Conservation (phyloP, 30 jellyfish, hydroid and myxozoan species). For the Hydractinia symbiolongicarpus region DNA sequence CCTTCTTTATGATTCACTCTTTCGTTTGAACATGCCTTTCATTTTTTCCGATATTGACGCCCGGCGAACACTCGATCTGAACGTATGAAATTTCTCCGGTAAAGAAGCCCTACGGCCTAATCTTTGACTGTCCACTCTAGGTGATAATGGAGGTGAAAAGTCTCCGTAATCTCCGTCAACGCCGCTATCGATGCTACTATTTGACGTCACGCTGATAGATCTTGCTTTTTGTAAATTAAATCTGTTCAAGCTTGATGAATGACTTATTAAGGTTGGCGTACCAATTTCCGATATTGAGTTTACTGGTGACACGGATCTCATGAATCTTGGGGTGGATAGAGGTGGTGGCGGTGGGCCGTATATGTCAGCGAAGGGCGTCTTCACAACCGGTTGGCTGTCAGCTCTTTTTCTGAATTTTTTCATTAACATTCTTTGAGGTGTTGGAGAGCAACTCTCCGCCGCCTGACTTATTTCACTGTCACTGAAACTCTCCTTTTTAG, state of each 20-base stretch:
- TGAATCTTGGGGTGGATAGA: not conserved
- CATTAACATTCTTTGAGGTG: slow-evolving; percentile 5
- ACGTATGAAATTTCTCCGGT: slow-evolving; percentile 9
- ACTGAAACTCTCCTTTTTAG: not conserved
- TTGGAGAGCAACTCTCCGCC: not conserved
- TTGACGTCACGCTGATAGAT: slow-evolving; percentile 26
- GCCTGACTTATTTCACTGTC: not conserved
- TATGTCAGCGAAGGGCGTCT: not conserved
- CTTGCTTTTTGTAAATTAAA: slow-evolving; percentile 8
- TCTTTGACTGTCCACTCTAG: not conserved
- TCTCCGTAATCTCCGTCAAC: slow-evolving; percentile 17
- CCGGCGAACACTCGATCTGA: not conserved
- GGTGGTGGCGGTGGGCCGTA: not conserved
- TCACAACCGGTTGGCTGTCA: not conserved
- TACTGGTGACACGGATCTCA: slow-evolving; percentile 3
- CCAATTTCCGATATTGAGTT: slow-evolving; percentile 14
- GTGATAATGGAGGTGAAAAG: not conserved
- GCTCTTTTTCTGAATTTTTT: slow-evolving; percentile 10
- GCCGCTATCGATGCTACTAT: slow-evolving; percentile 43
- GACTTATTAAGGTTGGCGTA: slow-evolving; percentile 1
- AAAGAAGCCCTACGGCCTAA: not conserved
- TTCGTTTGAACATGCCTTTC: slow-evolving; percentile 5
- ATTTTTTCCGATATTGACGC: slow-evolving; percentile 1
- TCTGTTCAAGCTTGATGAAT: slow-evolving; percentile 14
- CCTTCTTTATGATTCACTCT: too few relatives aligned